phyloP scores from a whole-genome alignment of 2,113 vertebrate species.

The Catharus minimus region DNA sequence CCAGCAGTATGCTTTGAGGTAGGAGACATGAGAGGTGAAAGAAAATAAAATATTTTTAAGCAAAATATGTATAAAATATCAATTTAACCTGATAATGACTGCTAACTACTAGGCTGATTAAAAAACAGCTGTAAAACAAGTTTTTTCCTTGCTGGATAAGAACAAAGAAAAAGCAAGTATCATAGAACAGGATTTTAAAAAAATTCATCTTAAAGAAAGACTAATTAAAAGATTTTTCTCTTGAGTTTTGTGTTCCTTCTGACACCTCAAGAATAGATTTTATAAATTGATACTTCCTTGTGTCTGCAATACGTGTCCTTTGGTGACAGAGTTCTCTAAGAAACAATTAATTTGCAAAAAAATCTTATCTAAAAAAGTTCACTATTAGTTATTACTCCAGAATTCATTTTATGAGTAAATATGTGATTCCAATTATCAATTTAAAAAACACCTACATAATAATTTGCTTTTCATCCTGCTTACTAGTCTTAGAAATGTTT shows the following conservation, averaged over 20 bases:
- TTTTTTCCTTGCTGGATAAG: neutral
- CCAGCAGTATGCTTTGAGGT: neutral
- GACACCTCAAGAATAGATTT: neutral
- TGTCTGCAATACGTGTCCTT: neutral
- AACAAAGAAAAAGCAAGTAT: neutral
- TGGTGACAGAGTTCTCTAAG: neutral
- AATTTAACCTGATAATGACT: neutral
- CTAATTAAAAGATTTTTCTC: neutral
- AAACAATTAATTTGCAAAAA: neutral
- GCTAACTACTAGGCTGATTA: neutral
- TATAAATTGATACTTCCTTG: neutral
- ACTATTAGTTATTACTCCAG: neutral
- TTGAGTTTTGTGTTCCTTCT: neutral
- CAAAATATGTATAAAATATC: neutral
- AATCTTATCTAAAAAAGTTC: neutral
- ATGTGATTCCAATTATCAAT: neutral
- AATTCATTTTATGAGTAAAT: neutral
- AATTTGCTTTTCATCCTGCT: neutral
- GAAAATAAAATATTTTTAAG: neutral
- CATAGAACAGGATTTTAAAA: neutral
- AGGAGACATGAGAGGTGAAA: neutral
- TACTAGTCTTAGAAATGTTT: neutral
- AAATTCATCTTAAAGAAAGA: neutral
- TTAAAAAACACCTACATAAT: neutral
- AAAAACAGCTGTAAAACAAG: neutral